phyloP scores from a whole-genome alignment of 2,888 invertebrate genomes.

The Leptarthrus brevirostris region DNA sequence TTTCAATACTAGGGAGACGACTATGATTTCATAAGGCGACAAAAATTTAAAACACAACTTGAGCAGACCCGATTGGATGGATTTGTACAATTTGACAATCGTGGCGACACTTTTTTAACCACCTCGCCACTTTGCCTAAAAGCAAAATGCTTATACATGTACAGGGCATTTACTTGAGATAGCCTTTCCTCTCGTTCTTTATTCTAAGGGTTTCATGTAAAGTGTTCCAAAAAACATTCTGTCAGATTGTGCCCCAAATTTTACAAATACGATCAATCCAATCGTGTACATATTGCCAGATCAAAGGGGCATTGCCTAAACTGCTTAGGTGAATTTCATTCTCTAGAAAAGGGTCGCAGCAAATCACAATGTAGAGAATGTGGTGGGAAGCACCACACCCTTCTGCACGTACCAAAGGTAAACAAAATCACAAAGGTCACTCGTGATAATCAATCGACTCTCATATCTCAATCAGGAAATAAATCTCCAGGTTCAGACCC shows the following conservation, averaged over 20 bases:
- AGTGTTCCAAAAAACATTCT: background rate
- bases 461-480: too few species aligned
- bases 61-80: too few species aligned
- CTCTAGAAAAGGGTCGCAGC: background rate
- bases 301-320: background rate
- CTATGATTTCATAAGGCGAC: too few species aligned
- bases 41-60: too few species aligned
- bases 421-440: background rate
- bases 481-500: background rate
- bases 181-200: too few species aligned
- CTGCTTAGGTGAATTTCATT: background rate
- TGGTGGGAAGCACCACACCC: background rate
- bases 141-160: too few species aligned
- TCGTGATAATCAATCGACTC: too few species aligned
- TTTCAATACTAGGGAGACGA: too few species aligned
- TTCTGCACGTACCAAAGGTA: background rate
- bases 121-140: too few species aligned
- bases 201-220: background rate
- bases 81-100: background rate
- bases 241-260: background rate
- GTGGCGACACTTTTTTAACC: background rate
- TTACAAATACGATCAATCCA: too few species aligned
- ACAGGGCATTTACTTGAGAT: too few species aligned
- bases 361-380: background rate
- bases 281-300: background rate